Evolutionary conservation across 2,113 vertebrate species (phyloP).

Genomic region (Gymnorhina tibicen): DNA sequence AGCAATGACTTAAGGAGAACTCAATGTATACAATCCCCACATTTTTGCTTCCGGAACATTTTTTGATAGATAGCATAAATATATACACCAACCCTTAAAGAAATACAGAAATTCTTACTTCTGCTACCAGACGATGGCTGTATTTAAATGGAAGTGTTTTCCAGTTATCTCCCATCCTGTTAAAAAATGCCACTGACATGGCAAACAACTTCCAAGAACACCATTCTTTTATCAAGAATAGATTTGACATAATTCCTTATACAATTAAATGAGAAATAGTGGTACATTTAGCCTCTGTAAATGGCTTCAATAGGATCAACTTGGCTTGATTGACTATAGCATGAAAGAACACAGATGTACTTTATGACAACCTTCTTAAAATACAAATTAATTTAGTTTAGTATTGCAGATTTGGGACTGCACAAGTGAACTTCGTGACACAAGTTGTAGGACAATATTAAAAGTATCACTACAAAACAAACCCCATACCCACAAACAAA

Average conservation of each 20-base stretch:
- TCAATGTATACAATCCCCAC: not conserved
- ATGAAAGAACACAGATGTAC: not conserved
- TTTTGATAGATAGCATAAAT: not conserved
- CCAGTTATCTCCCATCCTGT: not conserved
- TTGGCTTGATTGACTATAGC: not conserved
- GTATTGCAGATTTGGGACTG: not conserved
- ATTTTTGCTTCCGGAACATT: not conserved
- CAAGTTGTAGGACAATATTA: not conserved
- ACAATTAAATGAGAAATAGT: not conserved
- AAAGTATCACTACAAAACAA: slow-evolving; percentile 9
- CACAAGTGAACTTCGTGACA: not conserved
- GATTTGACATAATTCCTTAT: not conserved
- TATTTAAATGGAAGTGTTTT: not conserved
- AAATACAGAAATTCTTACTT: not conserved
- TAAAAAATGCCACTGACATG: not conserved
- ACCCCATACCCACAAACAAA: not conserved
- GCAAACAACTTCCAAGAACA: not conserved
- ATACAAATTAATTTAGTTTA: not conserved
- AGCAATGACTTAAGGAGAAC: not conserved
- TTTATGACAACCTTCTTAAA: not conserved
- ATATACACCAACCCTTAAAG: not conserved
- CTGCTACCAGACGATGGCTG: not conserved
- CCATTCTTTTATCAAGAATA: not conserved
- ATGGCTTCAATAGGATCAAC: not conserved
- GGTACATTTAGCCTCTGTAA: not conserved